These are phyloP conservation scores for Chaetoderma sp. DNA, from an alignment of 2,888 invertebrate genomes.

Conservation along the genomic window DNA sequence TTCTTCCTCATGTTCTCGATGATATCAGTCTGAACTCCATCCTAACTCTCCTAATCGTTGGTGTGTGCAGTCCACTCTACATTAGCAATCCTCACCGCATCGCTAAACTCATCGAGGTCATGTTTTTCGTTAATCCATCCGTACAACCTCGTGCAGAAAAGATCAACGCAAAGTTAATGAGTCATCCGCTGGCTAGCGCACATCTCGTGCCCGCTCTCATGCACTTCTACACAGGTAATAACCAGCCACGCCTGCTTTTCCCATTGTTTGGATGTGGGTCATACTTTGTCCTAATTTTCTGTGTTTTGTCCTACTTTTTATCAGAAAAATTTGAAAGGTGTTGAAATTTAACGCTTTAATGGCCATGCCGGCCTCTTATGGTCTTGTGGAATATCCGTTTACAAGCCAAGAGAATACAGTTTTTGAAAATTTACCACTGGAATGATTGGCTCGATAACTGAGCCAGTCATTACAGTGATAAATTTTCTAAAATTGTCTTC, in stretches of 20 bases:
- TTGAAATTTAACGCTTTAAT: too few relatives aligned
- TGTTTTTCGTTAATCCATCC: slow-evolving; percentile 72
- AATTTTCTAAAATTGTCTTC: too few relatives aligned
- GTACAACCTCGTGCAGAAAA: slow-evolving; percentile 70
- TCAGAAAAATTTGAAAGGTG: too few relatives aligned
- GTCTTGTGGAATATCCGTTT: too few relatives aligned
- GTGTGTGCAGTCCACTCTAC: slow-evolving; percentile 89
- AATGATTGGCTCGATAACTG: too few relatives aligned
- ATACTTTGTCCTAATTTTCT: too few relatives aligned
- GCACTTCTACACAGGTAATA: slow-evolving; percentile 90
- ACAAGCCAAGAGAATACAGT: too few relatives aligned
- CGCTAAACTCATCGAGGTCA: slow-evolving; percentile 94
- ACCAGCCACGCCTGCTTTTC: background rate
- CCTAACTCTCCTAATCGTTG: slow-evolving; percentile 88
- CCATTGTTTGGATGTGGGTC: too few relatives aligned
- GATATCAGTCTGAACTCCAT: slow-evolving; percentile 70
- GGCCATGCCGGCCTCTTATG: too few relatives aligned
- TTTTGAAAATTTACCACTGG: too few relatives aligned
- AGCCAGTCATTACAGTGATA: too few relatives aligned
- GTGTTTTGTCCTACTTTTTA: too few relatives aligned
- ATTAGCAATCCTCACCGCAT: slow-evolving; percentile 97
- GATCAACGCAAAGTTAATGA: slow-evolving; percentile 84
- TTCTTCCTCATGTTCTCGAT: slow-evolving; percentile 49
- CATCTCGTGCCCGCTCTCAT: slow-evolving; percentile 89
- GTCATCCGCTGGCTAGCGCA: slow-evolving; percentile 86